phyloP scores from a whole-genome alignment of 2,113 vertebrate genomes.

The Myotis yumanensis region DNA sequence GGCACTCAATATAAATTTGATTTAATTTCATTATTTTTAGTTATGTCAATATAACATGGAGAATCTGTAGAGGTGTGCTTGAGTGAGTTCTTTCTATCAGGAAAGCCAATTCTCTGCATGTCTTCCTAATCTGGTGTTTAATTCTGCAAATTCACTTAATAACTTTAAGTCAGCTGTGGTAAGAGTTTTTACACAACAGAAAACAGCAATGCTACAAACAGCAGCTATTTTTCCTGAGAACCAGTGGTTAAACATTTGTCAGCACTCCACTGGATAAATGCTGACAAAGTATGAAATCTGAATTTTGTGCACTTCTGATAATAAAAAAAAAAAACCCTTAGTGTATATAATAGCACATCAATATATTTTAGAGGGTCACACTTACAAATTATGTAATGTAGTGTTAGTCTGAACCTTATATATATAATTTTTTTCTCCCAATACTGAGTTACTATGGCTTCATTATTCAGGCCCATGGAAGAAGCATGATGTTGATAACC shows the following conservation, averaged over 20 bases:
- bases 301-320: not conserved
- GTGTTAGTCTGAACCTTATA: not conserved
- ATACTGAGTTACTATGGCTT: not conserved
- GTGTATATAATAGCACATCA: not conserved
- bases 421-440: not conserved
- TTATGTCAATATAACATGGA: not conserved
- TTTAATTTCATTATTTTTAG: conserved; percentile 33
- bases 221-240: not conserved
- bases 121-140: not conserved
- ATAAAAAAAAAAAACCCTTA: conserved; percentile 37
- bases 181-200: not conserved
- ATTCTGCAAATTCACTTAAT: not conserved
- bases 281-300: not conserved
- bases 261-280: not conserved
- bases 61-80: not conserved
- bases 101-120: not conserved
- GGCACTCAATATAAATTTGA: not conserved
- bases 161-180: not conserved
- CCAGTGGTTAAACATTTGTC: not conserved
- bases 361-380: conserved; percentile 5
- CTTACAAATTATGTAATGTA: not conserved
- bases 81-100: not conserved
- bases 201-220: not conserved
- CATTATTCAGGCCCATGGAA: not conserved
- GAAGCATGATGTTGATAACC: not conserved